Evolutionary conservation across 2,113 vertebrate genomes (phyloP).

Genomic region (Delphinapterus leucas): DNA sequence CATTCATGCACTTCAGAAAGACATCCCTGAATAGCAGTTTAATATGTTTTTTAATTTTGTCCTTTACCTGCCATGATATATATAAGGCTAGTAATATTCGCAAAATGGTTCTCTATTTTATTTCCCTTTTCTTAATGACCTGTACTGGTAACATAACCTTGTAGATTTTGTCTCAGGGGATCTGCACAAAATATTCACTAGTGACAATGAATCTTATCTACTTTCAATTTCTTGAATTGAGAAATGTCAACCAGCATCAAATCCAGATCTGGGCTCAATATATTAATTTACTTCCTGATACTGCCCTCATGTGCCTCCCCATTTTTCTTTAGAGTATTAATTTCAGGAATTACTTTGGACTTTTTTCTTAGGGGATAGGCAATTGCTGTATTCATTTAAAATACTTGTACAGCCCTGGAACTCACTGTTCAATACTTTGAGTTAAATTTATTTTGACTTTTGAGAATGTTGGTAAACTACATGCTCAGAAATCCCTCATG

Average conservation of each 20-base stretch:
- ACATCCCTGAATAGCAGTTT: not conserved
- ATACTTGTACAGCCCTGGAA: not conserved
- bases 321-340: not conserved
- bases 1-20: not conserved
- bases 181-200: not conserved
- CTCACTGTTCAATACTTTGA: not conserved
- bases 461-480: not conserved
- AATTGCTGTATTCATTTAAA: not conserved
- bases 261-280: not conserved
- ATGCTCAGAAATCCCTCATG: not conserved
- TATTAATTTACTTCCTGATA: not conserved
- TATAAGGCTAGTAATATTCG: not conserved
- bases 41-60: not conserved
- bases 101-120: not conserved
- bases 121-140: not conserved
- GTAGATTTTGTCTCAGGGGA: not conserved
- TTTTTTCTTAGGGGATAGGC: not conserved
- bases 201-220: not conserved
- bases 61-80: not conserved
- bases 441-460: not conserved
- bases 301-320: not conserved
- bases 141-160: not conserved
- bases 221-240: not conserved
- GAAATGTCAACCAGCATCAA: not conserved
- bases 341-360: not conserved